A percentile compares a stretch with the other conserved stretches of the same genome.
Evolutionary conservation across 2,113 vertebrate genomes (phyloP).

Genomic region (Thymallus thymallus): DNA sequence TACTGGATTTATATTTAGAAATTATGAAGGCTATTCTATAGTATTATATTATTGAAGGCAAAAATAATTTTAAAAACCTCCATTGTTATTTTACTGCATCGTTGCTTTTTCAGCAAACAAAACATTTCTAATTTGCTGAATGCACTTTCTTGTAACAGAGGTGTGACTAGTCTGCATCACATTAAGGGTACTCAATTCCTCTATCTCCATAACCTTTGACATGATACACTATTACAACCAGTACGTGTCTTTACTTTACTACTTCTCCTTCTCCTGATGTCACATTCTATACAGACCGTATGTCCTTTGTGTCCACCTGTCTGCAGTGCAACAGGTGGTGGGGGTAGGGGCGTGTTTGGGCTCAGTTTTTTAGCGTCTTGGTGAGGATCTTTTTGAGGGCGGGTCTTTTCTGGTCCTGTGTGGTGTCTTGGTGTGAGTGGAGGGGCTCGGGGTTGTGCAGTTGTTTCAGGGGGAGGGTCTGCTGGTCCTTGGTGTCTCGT

Average conservation of each 20-base stretch:
- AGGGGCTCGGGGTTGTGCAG: conserved; percentile 60
- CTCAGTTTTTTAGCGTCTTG: conserved; percentile 69
- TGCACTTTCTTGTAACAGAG: not conserved
- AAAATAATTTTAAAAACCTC: not conserved
- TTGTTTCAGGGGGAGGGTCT: conserved; percentile 70
- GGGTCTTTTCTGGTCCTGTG: conserved; percentile 57
- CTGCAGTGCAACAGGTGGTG: not conserved
- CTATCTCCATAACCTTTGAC: not conserved
- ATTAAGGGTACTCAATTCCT: not conserved
- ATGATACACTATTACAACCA: not conserved
- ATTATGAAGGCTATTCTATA: not conserved
- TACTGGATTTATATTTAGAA: no score
- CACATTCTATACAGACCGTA: not conserved
- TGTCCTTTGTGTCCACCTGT: not conserved
- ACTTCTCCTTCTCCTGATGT: not conserved
- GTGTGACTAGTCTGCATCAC: not conserved
- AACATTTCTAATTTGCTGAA: not conserved
- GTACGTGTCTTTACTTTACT: not conserved
- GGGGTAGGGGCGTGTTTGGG: conserved; percentile 37
- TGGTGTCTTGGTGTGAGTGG: conserved; percentile 73
- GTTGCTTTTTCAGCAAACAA: not conserved
- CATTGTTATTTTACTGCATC: no score
- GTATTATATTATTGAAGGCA: not conserved
- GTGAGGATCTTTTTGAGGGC: conserved; percentile 59
- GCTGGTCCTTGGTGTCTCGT: conserved; percentile 70